Conservation (phyloP, 2,797 vertebrate species). For the Coranthus polyacanthus region DNA sequence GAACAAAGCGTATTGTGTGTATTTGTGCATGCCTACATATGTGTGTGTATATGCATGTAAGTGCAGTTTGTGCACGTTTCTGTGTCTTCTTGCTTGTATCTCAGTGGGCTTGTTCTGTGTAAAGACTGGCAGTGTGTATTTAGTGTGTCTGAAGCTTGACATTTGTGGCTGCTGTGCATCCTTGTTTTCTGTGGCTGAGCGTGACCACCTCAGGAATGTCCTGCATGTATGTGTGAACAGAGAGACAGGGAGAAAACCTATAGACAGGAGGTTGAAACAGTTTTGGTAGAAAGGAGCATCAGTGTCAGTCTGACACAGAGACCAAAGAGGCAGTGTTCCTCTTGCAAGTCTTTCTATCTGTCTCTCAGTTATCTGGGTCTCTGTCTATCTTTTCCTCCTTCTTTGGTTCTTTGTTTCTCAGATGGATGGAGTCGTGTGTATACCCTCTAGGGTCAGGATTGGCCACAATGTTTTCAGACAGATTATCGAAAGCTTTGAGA, state of each 20-base stretch:
- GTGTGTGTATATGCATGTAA: conserved; percentile 19
- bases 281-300: conserved; percentile 34
- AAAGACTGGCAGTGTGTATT: conserved; percentile 6
- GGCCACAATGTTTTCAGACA: conserved; percentile 58
- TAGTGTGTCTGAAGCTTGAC: neutral
- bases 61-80: conserved; percentile 11
- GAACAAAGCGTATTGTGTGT: conserved; percentile 53
- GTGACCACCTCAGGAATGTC: conserved; percentile 14
- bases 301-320: conserved; percentile 20
- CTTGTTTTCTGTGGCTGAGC: neutral
- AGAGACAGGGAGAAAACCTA: conserved; percentile 1
- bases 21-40: conserved; percentile 10
- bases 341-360: conserved; percentile 24
- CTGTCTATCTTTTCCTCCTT: conserved; percentile 29
- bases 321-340: conserved; percentile 11
- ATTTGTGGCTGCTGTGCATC: neutral
- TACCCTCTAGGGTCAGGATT: conserved; percentile 43
- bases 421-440: neutral
- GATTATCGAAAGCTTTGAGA: conserved; percentile 63
- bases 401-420: conserved; percentile 27
- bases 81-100: conserved; percentile 24
- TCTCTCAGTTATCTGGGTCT: conserved; percentile 33
- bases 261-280: conserved; percentile 28
- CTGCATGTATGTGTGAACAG: conserved; percentile 13
- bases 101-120: conserved; percentile 30